A percentile compares a stretch with the other conserved stretches of the same genome.
Conservation (phyloP, 2,113 vertebrate species). For the Erythrolamprus reginae region DNA sequence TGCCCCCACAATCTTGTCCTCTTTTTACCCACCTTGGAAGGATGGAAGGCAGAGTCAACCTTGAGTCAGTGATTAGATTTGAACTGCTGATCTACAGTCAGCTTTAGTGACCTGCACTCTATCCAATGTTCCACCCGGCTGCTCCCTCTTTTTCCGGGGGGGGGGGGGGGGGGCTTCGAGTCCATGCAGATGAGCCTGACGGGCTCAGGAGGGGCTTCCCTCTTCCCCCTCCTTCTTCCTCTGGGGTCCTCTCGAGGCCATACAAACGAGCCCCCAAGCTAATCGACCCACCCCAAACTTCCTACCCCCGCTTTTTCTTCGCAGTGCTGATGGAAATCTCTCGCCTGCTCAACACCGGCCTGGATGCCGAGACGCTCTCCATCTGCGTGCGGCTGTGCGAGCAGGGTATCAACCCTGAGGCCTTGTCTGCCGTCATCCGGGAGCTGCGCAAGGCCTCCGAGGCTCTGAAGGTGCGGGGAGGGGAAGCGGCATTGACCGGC, state of each 20-base stretch:
- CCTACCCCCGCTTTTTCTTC: not conserved
- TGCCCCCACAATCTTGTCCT: too few relatives aligned
- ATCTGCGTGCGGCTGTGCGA: slow-evolving; percentile 97
- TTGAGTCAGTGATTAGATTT: too few relatives aligned
- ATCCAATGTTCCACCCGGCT: too few relatives aligned
- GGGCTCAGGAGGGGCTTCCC: not conserved
- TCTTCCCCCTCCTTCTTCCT: not conserved
- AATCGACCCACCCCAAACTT: not conserved
- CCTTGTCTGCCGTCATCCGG: slow-evolving; percentile 92
- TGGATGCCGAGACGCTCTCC: slow-evolving; percentile 95
- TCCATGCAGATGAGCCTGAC: too few relatives aligned
- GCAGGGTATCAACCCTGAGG: slow-evolving; percentile 97
- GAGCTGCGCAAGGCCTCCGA: slow-evolving; percentile 92
- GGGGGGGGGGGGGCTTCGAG: too few relatives aligned
- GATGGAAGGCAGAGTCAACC: too few relatives aligned
- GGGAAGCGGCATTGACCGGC: too few relatives aligned
- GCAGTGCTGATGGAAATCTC: slow-evolving; percentile 95
- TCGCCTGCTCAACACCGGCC: slow-evolving; percentile 90
- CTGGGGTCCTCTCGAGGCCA: not conserved
- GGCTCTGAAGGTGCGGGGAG: slow-evolving; percentile 80
- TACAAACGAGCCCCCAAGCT: not conserved
- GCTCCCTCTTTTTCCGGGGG: too few relatives aligned
- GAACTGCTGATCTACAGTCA: too few relatives aligned
- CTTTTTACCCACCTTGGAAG: too few relatives aligned
- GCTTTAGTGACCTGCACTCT: too few relatives aligned